Percentiles rank a stretch among this genome's conserved stretches.
phyloP scores from a whole-genome alignment of 2,888 invertebrate species.

The Sphaerophoria rueppellii region DNA sequence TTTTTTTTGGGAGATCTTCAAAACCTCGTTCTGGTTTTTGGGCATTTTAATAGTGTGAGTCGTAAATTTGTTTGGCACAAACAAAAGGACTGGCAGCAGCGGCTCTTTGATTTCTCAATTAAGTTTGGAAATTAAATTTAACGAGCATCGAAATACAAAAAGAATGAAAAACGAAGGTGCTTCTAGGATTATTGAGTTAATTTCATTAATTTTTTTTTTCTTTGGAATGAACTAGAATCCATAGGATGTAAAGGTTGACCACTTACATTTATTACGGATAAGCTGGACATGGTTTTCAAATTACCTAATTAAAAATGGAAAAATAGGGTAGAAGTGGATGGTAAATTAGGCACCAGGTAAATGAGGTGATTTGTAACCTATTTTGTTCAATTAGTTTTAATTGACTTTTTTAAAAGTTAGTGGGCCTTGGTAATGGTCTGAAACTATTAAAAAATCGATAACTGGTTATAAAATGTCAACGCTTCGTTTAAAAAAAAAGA shows the following conservation, averaged over 20 bases:
- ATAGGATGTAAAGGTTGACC: no score
- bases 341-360: constrained; percentile 40
- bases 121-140: constrained; percentile 68
- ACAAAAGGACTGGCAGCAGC: constrained; percentile 55
- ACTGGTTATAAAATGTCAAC: not conserved
- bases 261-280: constrained; percentile 51
- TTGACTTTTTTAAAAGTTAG: constrained; percentile 29
- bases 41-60: constrained; percentile 36
- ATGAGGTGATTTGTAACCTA: constrained; percentile 43
- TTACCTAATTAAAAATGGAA: constrained; percentile 7
- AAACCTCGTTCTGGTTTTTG: constrained; percentile 4
- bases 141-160: constrained; percentile 23
- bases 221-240: constrained; percentile 3
- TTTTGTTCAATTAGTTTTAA: constrained; percentile 22
- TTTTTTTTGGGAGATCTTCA: not conserved
- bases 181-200: constrained; percentile 50
- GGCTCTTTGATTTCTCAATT: constrained; percentile 57
- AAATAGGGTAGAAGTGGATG: not conserved
- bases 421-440: not conserved
- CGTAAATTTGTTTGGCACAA: constrained; percentile 62
- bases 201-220: constrained; percentile 37
- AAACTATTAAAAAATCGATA: no score
- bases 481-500: not conserved
- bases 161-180: constrained; percentile 21
- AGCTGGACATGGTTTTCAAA: constrained; percentile 41